Conservation (phyloP, 2,113 vertebrate species). For the Scomber scombrus region DNA sequence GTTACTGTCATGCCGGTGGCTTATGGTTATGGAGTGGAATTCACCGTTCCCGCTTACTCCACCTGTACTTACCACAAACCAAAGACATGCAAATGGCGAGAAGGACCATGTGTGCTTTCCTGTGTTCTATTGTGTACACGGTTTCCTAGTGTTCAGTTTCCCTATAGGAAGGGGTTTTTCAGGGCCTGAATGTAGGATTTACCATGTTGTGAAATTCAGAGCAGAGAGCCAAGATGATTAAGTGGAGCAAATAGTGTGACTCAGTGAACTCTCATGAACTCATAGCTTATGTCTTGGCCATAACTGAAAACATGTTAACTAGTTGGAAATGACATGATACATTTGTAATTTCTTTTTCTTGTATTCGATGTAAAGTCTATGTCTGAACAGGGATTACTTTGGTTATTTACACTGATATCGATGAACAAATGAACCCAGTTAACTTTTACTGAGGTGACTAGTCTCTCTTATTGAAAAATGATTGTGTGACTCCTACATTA, state of each 20-base stretch:
- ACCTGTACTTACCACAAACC: constrained; percentile 57
- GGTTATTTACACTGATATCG: neutral
- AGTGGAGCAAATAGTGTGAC: constrained; percentile 3
- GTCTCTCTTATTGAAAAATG: neutral
- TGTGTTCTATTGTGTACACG: constrained; percentile 28
- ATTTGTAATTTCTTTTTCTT: neutral
- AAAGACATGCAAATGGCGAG: constrained; percentile 41
- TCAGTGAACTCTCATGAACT: constrained; percentile 18
- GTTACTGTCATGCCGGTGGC: constrained; percentile 39
- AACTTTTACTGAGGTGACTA: neutral
- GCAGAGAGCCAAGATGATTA: constrained; percentile 19
- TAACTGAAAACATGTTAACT: constrained; percentile 7
- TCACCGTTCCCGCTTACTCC: constrained; percentile 68
- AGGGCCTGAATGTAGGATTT: constrained; percentile 37
- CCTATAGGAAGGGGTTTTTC: constrained; percentile 31
- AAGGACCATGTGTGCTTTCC: constrained; percentile 47
- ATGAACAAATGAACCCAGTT: neutral
- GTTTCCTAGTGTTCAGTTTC: constrained; percentile 24
- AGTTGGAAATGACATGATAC: neutral
- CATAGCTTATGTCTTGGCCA: neutral
- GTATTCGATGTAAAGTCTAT: neutral
- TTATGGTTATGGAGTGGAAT: constrained; percentile 57
- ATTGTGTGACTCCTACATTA: neutral
- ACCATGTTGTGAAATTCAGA: constrained; percentile 54
- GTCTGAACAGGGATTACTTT: neutral